Evolutionary conservation across 1,140 invertebrate species (phyloP), one percentile per base, ranked within the genome.

Genomic region (Euura saliciscinereae): DNA sequence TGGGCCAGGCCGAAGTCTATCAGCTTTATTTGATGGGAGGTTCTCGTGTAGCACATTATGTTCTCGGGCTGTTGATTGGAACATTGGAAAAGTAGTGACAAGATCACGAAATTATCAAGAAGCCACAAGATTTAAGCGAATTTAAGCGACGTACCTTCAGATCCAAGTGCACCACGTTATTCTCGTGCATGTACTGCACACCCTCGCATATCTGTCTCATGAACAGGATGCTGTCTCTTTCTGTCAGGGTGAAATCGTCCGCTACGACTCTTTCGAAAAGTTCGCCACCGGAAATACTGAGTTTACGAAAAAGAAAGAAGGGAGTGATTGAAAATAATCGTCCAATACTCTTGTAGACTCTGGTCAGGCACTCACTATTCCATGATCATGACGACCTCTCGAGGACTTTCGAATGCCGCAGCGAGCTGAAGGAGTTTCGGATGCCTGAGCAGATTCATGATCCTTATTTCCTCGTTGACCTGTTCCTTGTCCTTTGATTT

Each of bases 1-100:
- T 94, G 91, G 0, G 97, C 96, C 43, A 98, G 84, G 11, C 97
- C 97, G 83, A 98, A 98, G 83, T 98, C 96, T 71, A 97, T 96
- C 3, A 98, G 91, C 86, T 97, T 98, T 69, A 98, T 95, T 77
- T 92, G 89, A 82, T 95, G 93, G 10, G 93, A 93, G 66, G 94
- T 94, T 77, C 93, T 85, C 1, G 93, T 93, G 11, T 94, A 90
- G 82, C 96, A 98, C 89, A 98, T 93, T 71, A 98, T 97, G 80
- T 98, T 98, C 85, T 98, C 96, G 0, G 96, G 96, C 90, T 92
- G 45, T 8, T 7, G 28, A 65, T 5, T 45, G 64, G 42, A 6
- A 42, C 28, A 28, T 28, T 28, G 28, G 28, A 68, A 43, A 59
- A 42, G 44, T 46, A 45, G 6, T 66, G 51, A n/a, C 44, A 66